phyloP scores from a whole-genome alignment of 1,140 invertebrate species.

The Ptiloglossa arizonensis region DNA sequence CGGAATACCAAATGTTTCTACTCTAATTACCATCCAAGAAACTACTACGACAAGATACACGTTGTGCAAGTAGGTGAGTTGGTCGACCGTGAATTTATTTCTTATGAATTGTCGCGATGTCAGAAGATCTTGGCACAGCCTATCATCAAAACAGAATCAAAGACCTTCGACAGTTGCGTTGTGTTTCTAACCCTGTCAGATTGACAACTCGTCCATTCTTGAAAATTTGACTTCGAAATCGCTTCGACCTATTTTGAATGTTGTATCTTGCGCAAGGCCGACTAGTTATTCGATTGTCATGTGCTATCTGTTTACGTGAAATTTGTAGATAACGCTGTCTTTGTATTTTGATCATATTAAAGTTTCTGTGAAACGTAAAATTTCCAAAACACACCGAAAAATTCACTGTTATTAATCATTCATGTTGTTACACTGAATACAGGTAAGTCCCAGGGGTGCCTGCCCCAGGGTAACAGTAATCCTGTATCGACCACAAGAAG shows the following conservation, averaged over 20 bases:
- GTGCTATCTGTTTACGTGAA: not conserved
- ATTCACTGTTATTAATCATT: not conserved
- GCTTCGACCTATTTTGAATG: not conserved
- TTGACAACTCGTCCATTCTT: not conserved
- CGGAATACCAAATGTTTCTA: slow-evolving; percentile 79
- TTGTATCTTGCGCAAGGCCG: not conserved
- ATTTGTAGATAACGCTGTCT: not conserved
- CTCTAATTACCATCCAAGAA: slow-evolving; percentile 58
- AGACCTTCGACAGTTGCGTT: not conserved
- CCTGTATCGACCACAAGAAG: slow-evolving; percentile 70
- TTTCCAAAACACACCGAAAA: not conserved
- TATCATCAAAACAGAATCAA: not conserved
- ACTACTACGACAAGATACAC: slow-evolving; percentile 79
- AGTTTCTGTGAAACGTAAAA: no score
- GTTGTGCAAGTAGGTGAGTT: slow-evolving; percentile 82
- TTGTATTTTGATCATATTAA: no score
- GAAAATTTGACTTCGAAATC: not conserved
- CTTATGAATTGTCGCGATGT: not conserved
- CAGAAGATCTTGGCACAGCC: not conserved
- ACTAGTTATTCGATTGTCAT: no score
- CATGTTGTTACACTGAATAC: slow-evolving; percentile 29
- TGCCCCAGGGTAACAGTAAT: slow-evolving; percentile 72
- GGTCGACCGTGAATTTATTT: not conserved
- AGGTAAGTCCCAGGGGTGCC: slow-evolving; percentile 77
- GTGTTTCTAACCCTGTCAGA: not conserved